Conservation (phyloP, 2,797 vertebrate species). For the Pelochelys cantorii region DNA sequence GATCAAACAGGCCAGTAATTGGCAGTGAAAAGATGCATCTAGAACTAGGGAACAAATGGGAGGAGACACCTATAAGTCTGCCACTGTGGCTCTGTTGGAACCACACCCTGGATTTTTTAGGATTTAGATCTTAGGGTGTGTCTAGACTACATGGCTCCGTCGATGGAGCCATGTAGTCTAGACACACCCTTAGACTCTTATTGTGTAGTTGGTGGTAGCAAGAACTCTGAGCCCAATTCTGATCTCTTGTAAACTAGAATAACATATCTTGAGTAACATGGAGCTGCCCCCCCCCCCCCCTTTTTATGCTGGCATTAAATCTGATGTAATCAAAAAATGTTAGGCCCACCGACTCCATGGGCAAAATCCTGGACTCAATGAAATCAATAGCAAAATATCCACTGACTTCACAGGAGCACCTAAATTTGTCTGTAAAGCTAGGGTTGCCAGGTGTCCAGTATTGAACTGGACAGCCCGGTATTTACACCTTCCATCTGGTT, state of each 20-base stretch:
- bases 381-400: not conserved
- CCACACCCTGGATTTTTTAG: not conserved
- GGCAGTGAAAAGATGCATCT: not conserved
- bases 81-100: not conserved
- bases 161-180: no score
- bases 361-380: not conserved
- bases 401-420: not conserved
- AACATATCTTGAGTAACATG: not conserved
- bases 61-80: not conserved
- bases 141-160: not conserved
- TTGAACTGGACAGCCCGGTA: no score
- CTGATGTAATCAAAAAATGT: not conserved
- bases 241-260: accelerated
- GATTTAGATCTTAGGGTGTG: not conserved
- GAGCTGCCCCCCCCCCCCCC: not conserved
- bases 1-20: not conserved
- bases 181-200: no score
- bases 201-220: not conserved
- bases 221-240: not conserved
- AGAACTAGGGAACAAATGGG: not conserved
- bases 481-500: no score
- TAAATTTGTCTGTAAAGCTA: constrained; percentile 14
- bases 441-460: no score
- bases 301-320: not conserved
- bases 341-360: not conserved